Conservation (phyloP, 2,888 invertebrate genomes). For the Brachyptera putata region DNA sequence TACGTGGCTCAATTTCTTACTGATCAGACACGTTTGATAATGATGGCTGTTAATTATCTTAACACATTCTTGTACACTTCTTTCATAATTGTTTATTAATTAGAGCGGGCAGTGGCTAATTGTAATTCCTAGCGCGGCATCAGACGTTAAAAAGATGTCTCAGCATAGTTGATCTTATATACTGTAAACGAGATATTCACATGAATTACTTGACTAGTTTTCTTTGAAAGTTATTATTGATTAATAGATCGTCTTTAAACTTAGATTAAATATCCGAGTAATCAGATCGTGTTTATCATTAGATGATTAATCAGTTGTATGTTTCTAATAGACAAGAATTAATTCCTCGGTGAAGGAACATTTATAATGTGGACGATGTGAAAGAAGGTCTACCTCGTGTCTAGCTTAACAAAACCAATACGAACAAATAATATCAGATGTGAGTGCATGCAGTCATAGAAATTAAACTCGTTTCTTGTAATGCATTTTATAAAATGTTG, state of each 20-base stretch:
- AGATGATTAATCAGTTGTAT: slow-evolving; percentile 7
- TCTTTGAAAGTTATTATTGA: neutral
- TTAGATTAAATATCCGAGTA: neutral
- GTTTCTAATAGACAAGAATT: neutral
- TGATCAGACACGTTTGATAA: neutral
- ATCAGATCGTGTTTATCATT: neutral
- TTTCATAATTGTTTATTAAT: neutral
- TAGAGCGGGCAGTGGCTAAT: neutral
- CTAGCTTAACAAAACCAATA: neutral
- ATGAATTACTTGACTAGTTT: neutral
- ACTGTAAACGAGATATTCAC: neutral
- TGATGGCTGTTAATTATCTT: neutral
- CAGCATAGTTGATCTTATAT: neutral
- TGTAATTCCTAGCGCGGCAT: neutral
- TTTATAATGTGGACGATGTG: neutral
- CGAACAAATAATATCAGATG: too few relatives aligned
- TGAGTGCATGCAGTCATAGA: too few relatives aligned
- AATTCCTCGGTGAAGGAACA: neutral
- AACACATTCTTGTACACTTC: neutral
- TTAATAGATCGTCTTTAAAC: neutral
- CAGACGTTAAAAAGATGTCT: neutral
- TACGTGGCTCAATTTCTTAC: slow-evolving; percentile 2
- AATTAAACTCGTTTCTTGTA: neutral
- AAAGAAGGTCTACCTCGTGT: neutral
- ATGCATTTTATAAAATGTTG: neutral